These are phyloP conservation scores for Caenorhabditis sp. DNA, from an alignment of 2,888 invertebrate genomes.

Conservation along the genomic window DNA sequence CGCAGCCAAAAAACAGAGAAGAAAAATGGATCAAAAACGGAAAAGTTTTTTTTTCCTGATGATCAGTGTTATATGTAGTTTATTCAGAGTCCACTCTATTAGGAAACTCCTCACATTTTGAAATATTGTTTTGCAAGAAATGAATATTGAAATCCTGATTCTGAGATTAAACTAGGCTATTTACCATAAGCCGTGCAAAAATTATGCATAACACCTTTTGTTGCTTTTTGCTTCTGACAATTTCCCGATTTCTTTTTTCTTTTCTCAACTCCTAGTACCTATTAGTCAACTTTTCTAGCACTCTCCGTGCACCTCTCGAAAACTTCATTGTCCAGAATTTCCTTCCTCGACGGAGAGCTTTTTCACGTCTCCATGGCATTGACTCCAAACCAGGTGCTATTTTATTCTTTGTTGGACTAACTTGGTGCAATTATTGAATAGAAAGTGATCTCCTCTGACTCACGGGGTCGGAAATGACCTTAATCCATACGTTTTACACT, in stretches of 20 bases:
- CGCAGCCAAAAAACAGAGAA: not conserved
- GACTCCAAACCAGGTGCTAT: constrained; percentile 37
- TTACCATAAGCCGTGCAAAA: constrained; percentile 6
- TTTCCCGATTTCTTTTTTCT: not conserved
- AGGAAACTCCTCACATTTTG: not conserved
- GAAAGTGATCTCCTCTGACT: constrained; percentile 28
- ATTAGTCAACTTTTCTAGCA: not conserved
- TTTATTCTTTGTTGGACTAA: constrained; percentile 7
- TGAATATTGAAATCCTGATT: not conserved
- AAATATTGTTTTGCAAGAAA: constrained; percentile 4
- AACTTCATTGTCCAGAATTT: constrained; percentile 16
- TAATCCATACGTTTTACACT: constrained; percentile 39
- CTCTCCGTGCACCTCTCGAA: constrained; percentile 5
- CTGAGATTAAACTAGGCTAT: constrained; percentile 1
- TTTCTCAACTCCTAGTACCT: too few relatives aligned
- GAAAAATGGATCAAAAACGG: constrained; percentile 2
- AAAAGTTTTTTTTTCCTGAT: not conserved
- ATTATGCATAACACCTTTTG: constrained; percentile 1
- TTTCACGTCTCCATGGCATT: constrained; percentile 52
- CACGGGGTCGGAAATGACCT: constrained; percentile 18
- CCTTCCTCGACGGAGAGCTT: constrained; percentile 6
- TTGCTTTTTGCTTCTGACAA: not conserved
- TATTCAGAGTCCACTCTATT: not conserved
- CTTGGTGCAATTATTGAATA: constrained; percentile 14
- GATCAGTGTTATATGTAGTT: not conserved